phyloP scores from a whole-genome alignment of 2,797 vertebrate genomes.

The Myotis findleyi region DNA sequence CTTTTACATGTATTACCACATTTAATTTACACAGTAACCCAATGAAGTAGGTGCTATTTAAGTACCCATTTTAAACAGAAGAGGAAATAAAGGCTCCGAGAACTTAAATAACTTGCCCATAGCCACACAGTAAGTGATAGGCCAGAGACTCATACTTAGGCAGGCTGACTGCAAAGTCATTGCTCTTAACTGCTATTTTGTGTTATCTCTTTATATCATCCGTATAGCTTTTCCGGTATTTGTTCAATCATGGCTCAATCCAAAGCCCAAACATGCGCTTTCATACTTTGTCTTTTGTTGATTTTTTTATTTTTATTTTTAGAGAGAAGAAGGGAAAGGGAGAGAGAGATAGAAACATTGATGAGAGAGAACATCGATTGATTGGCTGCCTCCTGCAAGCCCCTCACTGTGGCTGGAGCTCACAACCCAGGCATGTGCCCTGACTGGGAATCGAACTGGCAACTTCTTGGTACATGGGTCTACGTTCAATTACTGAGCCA shows the following conservation, averaged over 20 bases:
- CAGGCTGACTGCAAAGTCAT: background rate
- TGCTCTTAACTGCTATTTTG: background rate
- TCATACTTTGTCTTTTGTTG: background rate
- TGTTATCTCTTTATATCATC: background rate
- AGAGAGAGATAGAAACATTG: too few species aligned
- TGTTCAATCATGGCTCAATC: background rate
- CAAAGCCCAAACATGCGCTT: background rate
- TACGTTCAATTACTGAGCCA: too few species aligned
- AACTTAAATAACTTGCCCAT: conserved; percentile 10
- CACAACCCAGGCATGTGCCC: too few species aligned
- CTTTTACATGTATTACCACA: background rate
- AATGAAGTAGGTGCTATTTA: background rate
- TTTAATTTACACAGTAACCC: conserved; percentile 26
- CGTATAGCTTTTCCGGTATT: background rate
- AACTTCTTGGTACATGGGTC: too few species aligned
- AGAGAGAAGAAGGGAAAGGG: too few species aligned
- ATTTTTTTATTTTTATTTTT: too few species aligned
- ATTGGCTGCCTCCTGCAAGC: too few species aligned
- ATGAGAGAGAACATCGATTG: too few species aligned
- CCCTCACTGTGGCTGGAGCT: too few species aligned
- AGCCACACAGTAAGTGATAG: background rate
- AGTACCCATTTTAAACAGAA: conserved; percentile 41
- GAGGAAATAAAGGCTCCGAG: conserved; percentile 24
- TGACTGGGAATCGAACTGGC: too few species aligned
- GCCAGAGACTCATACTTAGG: background rate